Conservation (phyloP, 2,113 vertebrate genomes). For the Eudyptes chrysolophus region DNA sequence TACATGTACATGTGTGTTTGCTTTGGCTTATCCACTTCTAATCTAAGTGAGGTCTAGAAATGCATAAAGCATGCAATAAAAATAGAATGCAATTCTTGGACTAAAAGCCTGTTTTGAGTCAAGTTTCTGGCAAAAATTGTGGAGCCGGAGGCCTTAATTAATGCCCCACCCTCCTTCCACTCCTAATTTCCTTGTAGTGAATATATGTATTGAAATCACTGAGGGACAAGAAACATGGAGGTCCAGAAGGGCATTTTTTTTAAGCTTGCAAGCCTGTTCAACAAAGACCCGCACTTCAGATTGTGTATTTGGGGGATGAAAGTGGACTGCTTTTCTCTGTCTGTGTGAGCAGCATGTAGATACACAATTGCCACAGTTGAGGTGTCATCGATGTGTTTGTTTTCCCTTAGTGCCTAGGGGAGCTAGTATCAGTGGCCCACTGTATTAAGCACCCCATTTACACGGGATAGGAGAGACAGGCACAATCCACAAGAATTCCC, state of each 20-base stretch:
- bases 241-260: not conserved
- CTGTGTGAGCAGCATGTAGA: not conserved
- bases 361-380: not conserved
- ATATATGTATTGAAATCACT: not conserved
- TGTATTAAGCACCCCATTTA: not conserved
- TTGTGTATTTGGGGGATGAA: not conserved
- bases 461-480: not conserved
- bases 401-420: not conserved
- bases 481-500: not conserved
- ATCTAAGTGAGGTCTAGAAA: constrained; percentile 9
- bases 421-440: not conserved
- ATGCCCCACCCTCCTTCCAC: not conserved
- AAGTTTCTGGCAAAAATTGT: not conserved
- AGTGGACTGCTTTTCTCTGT: not conserved
- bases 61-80: not conserved
- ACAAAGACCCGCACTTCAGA: not conserved
- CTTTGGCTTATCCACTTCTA: constrained; percentile 1
- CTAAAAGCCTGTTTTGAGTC: not conserved
- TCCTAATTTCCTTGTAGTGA: not conserved
- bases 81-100: not conserved
- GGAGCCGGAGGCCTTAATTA: not conserved
- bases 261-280: not conserved
- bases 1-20: not conserved
- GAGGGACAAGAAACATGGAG: not conserved
- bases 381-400: not conserved